These are phyloP conservation scores for Wiebesia pumilae DNA, from an alignment of 1,140 invertebrate genomes.

Conservation along the genomic window DNA sequence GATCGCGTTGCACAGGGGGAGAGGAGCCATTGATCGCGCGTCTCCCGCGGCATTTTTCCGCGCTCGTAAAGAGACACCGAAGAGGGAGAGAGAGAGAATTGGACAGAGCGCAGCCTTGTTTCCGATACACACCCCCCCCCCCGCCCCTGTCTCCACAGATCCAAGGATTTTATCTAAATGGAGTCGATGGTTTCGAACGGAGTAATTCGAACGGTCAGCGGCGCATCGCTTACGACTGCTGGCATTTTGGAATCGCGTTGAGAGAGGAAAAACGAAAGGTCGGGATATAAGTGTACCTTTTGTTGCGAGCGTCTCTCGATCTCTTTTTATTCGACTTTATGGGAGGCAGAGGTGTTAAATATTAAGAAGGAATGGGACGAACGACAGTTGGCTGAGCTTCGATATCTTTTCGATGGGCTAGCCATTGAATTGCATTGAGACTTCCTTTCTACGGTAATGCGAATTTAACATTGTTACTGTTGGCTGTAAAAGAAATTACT, in stretches of 20 bases:
- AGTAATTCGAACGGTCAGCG: background rate
- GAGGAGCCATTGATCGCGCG: slow-evolving; percentile 5
- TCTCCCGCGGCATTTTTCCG: slow-evolving; percentile 38
- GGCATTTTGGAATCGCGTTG: slow-evolving; percentile 1
- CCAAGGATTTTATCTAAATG: slow-evolving; percentile 45
- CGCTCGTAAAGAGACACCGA: background rate
- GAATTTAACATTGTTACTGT: no score
- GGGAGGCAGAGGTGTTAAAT: background rate
- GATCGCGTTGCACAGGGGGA: background rate
- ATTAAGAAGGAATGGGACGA: background rate
- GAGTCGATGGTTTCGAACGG: slow-evolving; percentile 40
- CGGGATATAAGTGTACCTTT: slow-evolving; percentile 23
- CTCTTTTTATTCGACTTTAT: background rate
- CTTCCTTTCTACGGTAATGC: no score
- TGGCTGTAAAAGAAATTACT: no score
- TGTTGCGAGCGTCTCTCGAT: background rate
- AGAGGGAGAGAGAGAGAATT: background rate
- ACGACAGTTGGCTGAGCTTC: no score
- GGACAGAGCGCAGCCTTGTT: slow-evolving; percentile 40
- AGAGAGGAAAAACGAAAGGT: background rate
- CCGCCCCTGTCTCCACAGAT: no score
- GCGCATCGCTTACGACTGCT: slow-evolving; percentile 12
- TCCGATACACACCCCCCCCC: background rate
- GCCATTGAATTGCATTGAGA: no score
- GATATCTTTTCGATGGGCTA: no score